These are phyloP conservation scores for Calypte anna DNA, from an alignment of 2,113 vertebrate species.

Conservation along the genomic window DNA sequence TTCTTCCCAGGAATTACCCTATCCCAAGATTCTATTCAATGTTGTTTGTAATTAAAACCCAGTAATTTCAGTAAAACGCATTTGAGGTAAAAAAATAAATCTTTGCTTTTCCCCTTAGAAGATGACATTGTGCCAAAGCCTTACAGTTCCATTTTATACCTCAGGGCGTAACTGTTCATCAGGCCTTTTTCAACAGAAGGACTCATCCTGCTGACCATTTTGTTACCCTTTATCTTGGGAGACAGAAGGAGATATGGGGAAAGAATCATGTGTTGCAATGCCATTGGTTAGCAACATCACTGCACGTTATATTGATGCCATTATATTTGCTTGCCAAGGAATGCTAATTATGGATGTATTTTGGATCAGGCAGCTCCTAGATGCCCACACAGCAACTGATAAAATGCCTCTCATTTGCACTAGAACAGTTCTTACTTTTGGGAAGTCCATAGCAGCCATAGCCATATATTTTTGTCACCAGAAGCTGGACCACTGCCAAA, in stretches of 20 bases:
- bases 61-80: background rate
- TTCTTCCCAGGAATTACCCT: background rate
- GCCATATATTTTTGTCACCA: background rate
- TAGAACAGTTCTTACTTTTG: background rate
- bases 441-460: rapidly evolving
- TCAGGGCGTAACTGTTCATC: background rate
- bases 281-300: background rate
- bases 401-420: background rate
- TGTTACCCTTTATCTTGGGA: background rate
- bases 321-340: background rate
- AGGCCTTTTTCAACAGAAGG: background rate
- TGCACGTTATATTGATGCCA: rapidly evolving
- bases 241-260: background rate
- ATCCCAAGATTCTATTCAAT: background rate
- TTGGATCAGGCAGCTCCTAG: background rate
- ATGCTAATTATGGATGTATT: background rate
- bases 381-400: background rate
- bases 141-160: background rate
- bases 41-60: rapidly evolving
- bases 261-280: background rate
- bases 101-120: background rate
- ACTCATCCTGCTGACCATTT: background rate
- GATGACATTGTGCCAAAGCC: background rate
- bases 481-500: background rate
- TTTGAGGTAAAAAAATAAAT: background rate